These are phyloP conservation scores for Saxidomus purpurata DNA, from an alignment of 1,140 invertebrate species.

Conservation along the genomic window DNA sequence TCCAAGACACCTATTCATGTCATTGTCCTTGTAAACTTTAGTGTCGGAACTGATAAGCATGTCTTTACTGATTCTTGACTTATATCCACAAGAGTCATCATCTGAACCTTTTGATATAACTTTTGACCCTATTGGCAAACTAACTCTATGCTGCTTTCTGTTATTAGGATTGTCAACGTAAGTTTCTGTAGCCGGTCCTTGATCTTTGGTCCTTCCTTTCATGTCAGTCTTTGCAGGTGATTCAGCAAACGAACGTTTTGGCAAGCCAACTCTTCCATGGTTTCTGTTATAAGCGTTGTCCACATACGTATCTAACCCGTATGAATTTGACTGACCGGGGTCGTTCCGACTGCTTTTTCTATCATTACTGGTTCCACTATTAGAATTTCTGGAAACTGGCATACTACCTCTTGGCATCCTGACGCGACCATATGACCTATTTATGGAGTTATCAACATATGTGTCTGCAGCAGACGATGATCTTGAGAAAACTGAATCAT, in stretches of 20 bases:
- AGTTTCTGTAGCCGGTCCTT: too few relatives aligned
- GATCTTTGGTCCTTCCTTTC: too few relatives aligned
- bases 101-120: not conserved
- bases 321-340: not conserved
- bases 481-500: not conserved
- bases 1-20: not conserved
- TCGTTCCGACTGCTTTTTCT: not conserved
- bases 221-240: too few relatives aligned
- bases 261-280: too few relatives aligned
- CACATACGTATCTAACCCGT: too few relatives aligned
- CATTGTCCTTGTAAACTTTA: slow-evolving; percentile 35
- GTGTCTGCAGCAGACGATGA: not conserved
- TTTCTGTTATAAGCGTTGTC: too few relatives aligned
- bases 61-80: not conserved
- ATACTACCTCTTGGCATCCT: slow-evolving; percentile 64
- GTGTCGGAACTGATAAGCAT: not conserved
- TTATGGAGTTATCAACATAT: slow-evolving; percentile 72
- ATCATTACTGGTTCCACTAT: not conserved
- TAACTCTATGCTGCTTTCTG: slow-evolving; percentile 57
- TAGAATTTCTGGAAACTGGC: slow-evolving; percentile 16
- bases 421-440: slow-evolving; percentile 67
- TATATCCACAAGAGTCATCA: too few relatives aligned
- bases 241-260: too few relatives aligned
- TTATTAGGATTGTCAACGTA: slow-evolving; percentile 58
- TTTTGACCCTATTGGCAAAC: slow-evolving; percentile 41